Evolutionary conservation across 2,113 vertebrate species (phyloP).

Genomic region (Charina bottae): DNA sequence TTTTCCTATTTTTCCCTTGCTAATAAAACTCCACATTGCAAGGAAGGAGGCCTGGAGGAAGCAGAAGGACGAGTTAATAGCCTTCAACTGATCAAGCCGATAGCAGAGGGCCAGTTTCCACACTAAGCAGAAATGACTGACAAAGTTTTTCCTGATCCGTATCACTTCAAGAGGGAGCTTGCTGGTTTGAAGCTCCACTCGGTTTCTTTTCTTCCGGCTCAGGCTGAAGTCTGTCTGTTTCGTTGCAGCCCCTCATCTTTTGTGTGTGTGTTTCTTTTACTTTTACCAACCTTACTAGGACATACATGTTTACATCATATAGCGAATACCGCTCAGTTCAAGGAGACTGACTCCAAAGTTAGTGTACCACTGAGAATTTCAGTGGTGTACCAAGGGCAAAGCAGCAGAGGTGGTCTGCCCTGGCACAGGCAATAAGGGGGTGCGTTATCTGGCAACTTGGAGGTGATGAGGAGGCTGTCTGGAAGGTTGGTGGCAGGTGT

Average conservation of each 20-base stretch:
- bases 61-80: not conserved
- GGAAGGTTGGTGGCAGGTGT: not conserved
- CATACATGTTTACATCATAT: not conserved
- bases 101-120: no score
- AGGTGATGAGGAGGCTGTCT: not conserved
- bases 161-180: not conserved
- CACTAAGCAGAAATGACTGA: not conserved
- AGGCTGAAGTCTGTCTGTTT: constrained; percentile 71
- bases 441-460: not conserved
- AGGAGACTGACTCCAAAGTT: not conserved
- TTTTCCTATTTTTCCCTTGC: not conserved
- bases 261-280: constrained; percentile 90
- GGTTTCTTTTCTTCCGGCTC: no score
- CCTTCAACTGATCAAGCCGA: no score
- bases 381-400: not conserved
- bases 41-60: not conserved
- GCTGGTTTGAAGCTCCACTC: not conserved
- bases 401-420: not conserved
- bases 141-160: not conserved
- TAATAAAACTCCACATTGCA: not conserved
- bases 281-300: constrained; percentile 88
- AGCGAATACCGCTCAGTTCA: not conserved
- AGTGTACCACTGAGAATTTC: not conserved
- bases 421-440: not conserved
- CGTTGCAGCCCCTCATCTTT: constrained; percentile 77